Evolutionary conservation across 1,140 invertebrate genomes (phyloP).

Genomic region (Idris sp.): DNA sequence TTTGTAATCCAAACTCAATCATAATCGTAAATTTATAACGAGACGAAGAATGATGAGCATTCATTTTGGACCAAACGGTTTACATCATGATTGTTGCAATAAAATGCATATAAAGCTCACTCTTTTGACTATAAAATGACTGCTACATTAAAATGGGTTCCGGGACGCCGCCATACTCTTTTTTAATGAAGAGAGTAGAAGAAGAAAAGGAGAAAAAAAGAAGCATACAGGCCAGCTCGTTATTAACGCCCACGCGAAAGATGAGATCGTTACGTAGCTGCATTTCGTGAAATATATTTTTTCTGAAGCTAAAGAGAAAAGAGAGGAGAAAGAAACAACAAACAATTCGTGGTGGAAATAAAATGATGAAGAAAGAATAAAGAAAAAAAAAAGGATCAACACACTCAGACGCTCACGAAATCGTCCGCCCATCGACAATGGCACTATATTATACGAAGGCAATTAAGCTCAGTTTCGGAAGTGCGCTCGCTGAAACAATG

Average conservation of each 20-base stretch:
- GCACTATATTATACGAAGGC: conserved; percentile 67
- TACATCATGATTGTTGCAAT: conserved; percentile 44
- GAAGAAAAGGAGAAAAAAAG: conserved; percentile 15
- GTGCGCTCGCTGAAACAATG: conserved; percentile 68
- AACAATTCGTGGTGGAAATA: conserved; percentile 38
- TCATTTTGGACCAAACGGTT: conserved; percentile 17
- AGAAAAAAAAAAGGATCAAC: too few species aligned
- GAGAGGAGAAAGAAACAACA: conserved; percentile 30
- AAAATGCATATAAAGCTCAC: conserved; percentile 47
- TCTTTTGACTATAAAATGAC: conserved; percentile 48
- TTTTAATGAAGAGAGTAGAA: not conserved
- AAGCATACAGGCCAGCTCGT: conserved; percentile 26
- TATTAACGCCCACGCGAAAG: conserved; percentile 53
- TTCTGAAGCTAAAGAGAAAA: conserved; percentile 20
- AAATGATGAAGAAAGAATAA: too few species aligned
- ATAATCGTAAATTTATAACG: conserved; percentile 35
- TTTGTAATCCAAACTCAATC: conserved; percentile 4
- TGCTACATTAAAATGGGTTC: conserved; percentile 39
- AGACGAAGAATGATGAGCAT: conserved; percentile 33
- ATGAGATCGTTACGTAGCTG: conserved; percentile 50
- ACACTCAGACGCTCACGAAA: conserved; percentile 57
- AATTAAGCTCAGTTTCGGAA: conserved; percentile 69
- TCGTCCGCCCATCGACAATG: conserved; percentile 64
- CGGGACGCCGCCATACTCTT: conserved; percentile 19
- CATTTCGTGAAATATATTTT: conserved; percentile 48